Base-by-base conservation (phyloP, 2,113 vertebrate species). In the Chaenogobius annularis region DNA sequence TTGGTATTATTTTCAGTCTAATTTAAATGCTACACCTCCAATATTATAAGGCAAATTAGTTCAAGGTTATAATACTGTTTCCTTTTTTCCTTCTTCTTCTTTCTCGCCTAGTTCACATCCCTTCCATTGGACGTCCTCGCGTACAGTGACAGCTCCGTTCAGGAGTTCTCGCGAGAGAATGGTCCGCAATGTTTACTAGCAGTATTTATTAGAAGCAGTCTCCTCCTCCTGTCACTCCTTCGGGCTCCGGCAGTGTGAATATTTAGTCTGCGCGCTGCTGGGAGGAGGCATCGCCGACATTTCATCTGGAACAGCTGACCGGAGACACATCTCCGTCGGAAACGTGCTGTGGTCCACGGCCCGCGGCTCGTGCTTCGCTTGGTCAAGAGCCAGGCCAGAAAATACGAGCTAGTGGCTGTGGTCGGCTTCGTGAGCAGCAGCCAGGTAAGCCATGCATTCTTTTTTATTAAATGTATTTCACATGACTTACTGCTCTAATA, bases 191-290 rank as follows among this genome's bases (percentile, higher is more conserved):
- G 83, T 84, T 85, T 74, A 74, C 74, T 74, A 46, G 78, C 81
- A 50, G 68, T 83, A 88, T 80, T 87, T 90, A 90, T 85, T 46
- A 70, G 69, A 73, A 50, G 74, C 79, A 74, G 83, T 78, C 81
- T 70, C 78, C 77, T 77, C 58, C 85, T 69, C 3, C 70, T 31
- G 80, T 73, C 78, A 68, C 70, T 80, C 74, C 66, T 54, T 40
- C 19, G 26, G 75, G 74, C 63, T 64, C 76, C 35, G 40, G 48
- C 64, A 23, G 74, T 46, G 47, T 35, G 66, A 66, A 7, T 20
- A 68, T 66, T 20, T 14, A 17, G 13, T 4, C 0, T 3, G 40
- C 19, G 40, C 15, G 3, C 67, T 70, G 52, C 26, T 31, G 26
- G 71, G 63, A 82, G 77, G 71, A 80, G 66, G 69, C 70, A 35